Evolutionary conservation across 2,888 invertebrate species (phyloP).

Genomic region (Pterostichus madidus): DNA sequence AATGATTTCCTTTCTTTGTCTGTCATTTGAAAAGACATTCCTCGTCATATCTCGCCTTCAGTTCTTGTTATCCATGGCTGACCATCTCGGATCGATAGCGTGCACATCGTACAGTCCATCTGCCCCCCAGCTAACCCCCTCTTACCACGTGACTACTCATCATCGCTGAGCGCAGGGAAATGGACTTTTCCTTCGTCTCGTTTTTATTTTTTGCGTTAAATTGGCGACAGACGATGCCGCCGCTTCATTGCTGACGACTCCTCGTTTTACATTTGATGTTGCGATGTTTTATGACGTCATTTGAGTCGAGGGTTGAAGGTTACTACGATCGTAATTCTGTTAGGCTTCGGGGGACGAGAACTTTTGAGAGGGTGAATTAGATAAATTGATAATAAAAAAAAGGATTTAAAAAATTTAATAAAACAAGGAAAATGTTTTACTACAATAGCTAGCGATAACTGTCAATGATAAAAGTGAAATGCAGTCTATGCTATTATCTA

Average conservation of each 20-base stretch:
- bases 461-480: constrained; percentile 19
- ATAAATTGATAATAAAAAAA: constrained; percentile 1
- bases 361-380: neutral
- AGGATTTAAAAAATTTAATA: constrained; percentile 28
- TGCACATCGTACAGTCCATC: constrained; percentile 3
- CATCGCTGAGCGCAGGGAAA: constrained; percentile 41
- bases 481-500: neutral
- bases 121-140: neutral
- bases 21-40: constrained; percentile 29
- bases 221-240: constrained; percentile 54
- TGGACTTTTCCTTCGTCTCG: constrained; percentile 57
- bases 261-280: constrained; percentile 51
- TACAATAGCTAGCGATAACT: neutral
- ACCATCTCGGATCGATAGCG: constrained; percentile 47
- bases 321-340: neutral
- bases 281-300: constrained; percentile 44
- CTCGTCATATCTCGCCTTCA: constrained; percentile 3
- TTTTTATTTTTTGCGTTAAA: constrained; percentile 58
- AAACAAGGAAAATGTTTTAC: constrained; percentile 7
- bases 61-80: constrained; percentile 11
- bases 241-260: constrained; percentile 29
- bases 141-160: constrained; percentile 10
- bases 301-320: constrained; percentile 28
- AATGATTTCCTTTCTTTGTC: constrained; percentile 1
- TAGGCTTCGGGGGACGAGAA: neutral